Percentiles rank a stretch among this genome's conserved stretches.
These are phyloP conservation scores for Ameiurus melas DNA, from an alignment of 2,113 vertebrate genomes.

Conservation along the genomic window DNA sequence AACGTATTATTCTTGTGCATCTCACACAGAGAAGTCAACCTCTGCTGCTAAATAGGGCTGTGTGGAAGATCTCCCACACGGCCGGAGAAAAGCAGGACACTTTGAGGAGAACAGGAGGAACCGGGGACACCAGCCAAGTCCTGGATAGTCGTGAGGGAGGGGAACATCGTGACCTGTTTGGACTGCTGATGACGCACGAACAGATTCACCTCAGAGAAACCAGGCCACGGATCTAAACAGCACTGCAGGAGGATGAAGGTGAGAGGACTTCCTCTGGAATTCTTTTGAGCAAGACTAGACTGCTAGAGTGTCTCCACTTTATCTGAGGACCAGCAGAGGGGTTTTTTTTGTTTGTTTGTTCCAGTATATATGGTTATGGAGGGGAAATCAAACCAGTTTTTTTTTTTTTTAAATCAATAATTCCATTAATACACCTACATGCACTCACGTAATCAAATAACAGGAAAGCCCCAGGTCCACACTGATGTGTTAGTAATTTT, in stretches of 20 bases:
- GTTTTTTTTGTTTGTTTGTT: neutral
- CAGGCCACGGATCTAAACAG: neutral
- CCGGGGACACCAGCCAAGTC: conserved; percentile 16
- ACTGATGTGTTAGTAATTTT: neutral
- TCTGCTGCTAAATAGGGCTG: conserved; percentile 31
- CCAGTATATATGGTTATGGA: neutral
- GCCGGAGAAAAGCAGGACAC: conserved; percentile 27
- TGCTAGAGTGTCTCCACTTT: neutral
- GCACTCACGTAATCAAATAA: neutral
- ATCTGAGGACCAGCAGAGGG: neutral
- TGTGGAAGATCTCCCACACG: neutral
- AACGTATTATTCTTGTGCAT: neutral
- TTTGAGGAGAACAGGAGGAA: conserved; percentile 23
- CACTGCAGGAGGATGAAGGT: neutral
- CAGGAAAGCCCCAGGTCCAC: neutral
- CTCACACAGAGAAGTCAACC: neutral
- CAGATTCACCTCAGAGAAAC: conserved; percentile 32
- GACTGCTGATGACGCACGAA: conserved; percentile 24
- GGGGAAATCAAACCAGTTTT: neutral
- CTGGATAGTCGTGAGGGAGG: neutral
- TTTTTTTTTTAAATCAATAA: neutral
- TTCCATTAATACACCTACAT: neutral
- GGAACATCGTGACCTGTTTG: conserved; percentile 39
- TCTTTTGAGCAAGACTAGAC: neutral
- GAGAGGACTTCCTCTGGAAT: neutral